These are phyloP conservation scores for Clupea harengus DNA, from an alignment of 2,113 vertebrate species.

Conservation along the genomic window DNA sequence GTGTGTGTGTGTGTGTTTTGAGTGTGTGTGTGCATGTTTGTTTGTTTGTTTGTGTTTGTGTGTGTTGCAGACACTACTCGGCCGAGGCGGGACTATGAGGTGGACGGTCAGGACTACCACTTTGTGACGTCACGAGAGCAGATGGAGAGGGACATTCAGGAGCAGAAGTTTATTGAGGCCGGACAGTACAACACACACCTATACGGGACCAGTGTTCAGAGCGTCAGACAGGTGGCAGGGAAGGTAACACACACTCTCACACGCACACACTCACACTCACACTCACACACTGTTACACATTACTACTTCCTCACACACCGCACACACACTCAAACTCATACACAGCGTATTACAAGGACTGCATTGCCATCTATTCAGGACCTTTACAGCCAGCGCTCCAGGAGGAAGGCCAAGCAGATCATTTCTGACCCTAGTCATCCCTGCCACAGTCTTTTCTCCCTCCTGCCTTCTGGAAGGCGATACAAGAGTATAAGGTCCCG, in stretches of 20 bases:
- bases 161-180: conserved; percentile 98
- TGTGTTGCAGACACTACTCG: conserved; percentile 88
- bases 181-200: conserved; percentile 98
- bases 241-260: conserved; percentile 73
- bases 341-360: too few relatives aligned
- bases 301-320: neutral
- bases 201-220: conserved; percentile 96
- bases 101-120: conserved; percentile 95
- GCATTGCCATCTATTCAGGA: too few relatives aligned
- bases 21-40: neutral
- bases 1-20: conserved; percentile 3
- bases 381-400: too few relatives aligned
- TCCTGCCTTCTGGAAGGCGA: too few relatives aligned
- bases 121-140: conserved; percentile 94
- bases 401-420: too few relatives aligned
- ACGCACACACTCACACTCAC: neutral
- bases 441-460: too few relatives aligned
- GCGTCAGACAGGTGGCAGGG: conserved; percentile 91
- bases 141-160: conserved; percentile 98
- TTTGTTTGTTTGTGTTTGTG: neutral
- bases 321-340: neutral
- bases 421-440: too few relatives aligned
- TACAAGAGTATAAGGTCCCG: too few relatives aligned
- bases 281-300: neutral
- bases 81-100: conserved; percentile 93